Base-by-base conservation (phyloP, 2,888 invertebrate genomes). In the Aradus depressus region DNA sequence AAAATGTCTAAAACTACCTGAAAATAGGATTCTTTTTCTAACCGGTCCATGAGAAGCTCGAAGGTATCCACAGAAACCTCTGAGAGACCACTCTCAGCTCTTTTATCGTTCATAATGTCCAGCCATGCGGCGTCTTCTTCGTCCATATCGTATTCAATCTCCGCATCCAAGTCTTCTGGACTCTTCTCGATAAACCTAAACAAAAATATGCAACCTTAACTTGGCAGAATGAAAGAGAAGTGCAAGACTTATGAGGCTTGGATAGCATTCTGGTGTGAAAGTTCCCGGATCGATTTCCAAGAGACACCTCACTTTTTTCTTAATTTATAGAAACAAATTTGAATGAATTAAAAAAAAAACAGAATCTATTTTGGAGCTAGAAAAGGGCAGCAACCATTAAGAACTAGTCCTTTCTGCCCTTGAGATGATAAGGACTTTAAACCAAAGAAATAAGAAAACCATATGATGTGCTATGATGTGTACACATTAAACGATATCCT, bases 81-180 rank as follows among this genome's bases (percentile, higher is more conserved):
- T 3, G 81, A 77, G 26, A 89, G 66, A 2, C 80, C 80, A 47
- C 80, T 77, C 35, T 80, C 77, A 48, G 77, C 73, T 42, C 97
- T 75, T 60, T 80, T 77, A 61, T 88, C 85, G 67, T 98, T 97
- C 59, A 93, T 81, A 49, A 90, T 76, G 28, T 81, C 76, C 54
- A 98, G 70, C 96, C 96, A 98, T 0, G 90, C 88, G 12, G 87
- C 85, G 64, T 98, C 97, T 71, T 97, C 96, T 66, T 97, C 97
- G 67, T 98, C 97, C 60, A 96, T 84, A 71, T 97, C 97, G 72
- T 97, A 98, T 67, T 97, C 97, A 1, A 82, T 75, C 63, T 77
- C 89, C 52, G 92, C 91, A 65, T 96, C 95, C 22, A 96, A 70
- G 66, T 96, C 95, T 67, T 96, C 95, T 0, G 84, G 80, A 6